phyloP scores from a whole-genome alignment of 2,888 invertebrate species.

The Metopia argyrocephala region DNA sequence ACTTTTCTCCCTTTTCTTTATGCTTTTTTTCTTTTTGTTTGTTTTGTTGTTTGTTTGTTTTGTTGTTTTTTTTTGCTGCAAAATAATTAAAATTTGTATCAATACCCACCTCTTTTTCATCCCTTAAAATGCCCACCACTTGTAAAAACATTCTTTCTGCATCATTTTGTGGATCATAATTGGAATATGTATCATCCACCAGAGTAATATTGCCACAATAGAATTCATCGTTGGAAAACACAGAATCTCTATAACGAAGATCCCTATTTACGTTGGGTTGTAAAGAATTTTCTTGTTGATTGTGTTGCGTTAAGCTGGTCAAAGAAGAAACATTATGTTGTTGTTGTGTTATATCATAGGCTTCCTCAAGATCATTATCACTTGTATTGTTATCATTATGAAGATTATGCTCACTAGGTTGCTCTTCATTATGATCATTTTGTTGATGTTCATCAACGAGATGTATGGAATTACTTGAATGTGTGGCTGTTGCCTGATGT shows the following conservation, averaged over 20 bases:
- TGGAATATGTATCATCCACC: constrained; percentile 77
- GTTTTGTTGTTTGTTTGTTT: background rate
- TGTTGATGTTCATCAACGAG: background rate
- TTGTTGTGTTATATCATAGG: constrained; percentile 36
- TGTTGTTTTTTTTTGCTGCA: constrained; percentile 1
- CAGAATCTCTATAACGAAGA: constrained; percentile 59
- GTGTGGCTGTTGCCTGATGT: constrained; percentile 65
- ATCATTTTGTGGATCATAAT: constrained; percentile 78
- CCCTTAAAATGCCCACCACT: constrained; percentile 78
- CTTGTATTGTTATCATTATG: constrained; percentile 33
- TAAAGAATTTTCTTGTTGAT: constrained; percentile 44
- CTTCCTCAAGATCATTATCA: constrained; percentile 21
- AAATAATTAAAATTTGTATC: too few relatives aligned
- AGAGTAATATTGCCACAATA: constrained; percentile 77
- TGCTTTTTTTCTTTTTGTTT: constrained; percentile 10
- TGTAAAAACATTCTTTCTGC: constrained; percentile 78
- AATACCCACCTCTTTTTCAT: constrained; percentile 78
- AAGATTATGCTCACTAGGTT: background rate
- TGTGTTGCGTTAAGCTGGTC: constrained; percentile 62
- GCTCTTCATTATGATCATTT: background rate
- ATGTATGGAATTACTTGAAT: background rate
- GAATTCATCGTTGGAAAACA: constrained; percentile 61
- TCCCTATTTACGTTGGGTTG: too few relatives aligned
- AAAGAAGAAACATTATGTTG: too few relatives aligned
- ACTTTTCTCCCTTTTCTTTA: background rate